Percentiles rank a stretch among this genome's conserved stretches.
phyloP scores from a whole-genome alignment of 2,888 invertebrate species.

The Agonum fuliginosum region DNA sequence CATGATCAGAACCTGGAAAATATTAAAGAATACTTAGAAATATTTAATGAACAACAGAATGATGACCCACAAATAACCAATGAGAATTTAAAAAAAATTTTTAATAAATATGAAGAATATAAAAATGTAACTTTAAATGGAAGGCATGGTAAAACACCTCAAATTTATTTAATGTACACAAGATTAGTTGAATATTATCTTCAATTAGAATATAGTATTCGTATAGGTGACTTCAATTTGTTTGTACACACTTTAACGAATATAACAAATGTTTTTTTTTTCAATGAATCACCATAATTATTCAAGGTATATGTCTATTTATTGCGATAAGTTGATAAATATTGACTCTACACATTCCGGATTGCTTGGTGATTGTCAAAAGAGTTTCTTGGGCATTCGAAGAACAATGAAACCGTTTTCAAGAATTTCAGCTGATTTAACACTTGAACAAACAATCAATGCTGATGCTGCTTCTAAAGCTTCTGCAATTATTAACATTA shows the following conservation, averaged over 20 bases:
- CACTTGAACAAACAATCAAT: slow-evolving; percentile 68
- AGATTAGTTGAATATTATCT: slow-evolving; percentile 42
- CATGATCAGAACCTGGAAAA: neutral
- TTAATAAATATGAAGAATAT: slow-evolving; percentile 4
- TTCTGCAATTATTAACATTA: slow-evolving; percentile 63
- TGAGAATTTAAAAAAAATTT: slow-evolving; percentile 46
- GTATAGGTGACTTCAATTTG: slow-evolving; percentile 61
- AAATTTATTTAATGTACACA: slow-evolving; percentile 44
- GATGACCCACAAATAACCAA: slow-evolving; percentile 2
- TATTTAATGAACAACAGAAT: neutral
- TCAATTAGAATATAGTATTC: slow-evolving; percentile 57
- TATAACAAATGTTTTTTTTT: slow-evolving; percentile 66
- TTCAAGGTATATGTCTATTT: slow-evolving; percentile 65
- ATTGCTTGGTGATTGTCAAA: slow-evolving; percentile 63
- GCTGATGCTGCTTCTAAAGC: slow-evolving; percentile 65
- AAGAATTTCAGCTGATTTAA: slow-evolving; percentile 66
- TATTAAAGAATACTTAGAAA: slow-evolving; percentile 10
- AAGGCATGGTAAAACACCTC: slow-evolving; percentile 39
- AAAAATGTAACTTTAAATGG: slow-evolving; percentile 32
- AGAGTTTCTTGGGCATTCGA: slow-evolving; percentile 67
- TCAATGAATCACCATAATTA: slow-evolving; percentile 67
- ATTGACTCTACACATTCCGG: slow-evolving; percentile 67
- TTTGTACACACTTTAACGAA: slow-evolving; percentile 63
- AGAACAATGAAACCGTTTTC: slow-evolving; percentile 68
- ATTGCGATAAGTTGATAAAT: slow-evolving; percentile 66